Evolutionary conservation across 1,140 invertebrate species (phyloP).

Genomic region (Papilio xuthus): DNA sequence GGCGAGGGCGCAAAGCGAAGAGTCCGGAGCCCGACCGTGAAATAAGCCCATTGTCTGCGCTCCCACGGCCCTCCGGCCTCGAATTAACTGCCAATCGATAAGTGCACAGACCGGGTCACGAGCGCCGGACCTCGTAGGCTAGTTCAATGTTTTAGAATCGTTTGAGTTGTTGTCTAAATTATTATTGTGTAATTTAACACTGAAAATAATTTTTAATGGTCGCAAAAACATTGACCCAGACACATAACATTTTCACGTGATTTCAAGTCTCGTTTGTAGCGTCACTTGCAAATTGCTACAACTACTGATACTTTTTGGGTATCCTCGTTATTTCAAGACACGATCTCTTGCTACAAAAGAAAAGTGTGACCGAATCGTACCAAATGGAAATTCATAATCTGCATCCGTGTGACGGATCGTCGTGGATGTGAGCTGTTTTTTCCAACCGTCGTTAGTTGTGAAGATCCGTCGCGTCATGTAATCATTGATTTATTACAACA

Average conservation of each 20-base stretch:
- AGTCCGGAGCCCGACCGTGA: constrained; percentile 43
- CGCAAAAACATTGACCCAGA: not conserved
- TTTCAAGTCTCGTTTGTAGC: not conserved
- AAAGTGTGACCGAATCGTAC: not conserved
- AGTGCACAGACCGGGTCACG: constrained; percentile 21
- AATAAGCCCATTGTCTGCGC: constrained; percentile 42
- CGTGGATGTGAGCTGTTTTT: not conserved
- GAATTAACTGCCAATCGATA: constrained; percentile 29
- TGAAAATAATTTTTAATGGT: not conserved
- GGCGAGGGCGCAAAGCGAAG: constrained; percentile 46
- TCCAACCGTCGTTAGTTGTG: not conserved
- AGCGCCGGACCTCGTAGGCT: not conserved
- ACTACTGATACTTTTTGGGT: no score
- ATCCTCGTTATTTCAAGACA: no score
- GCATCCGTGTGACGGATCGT: not conserved
- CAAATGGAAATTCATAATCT: constrained; percentile 2
- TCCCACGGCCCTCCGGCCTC: constrained; percentile 46
- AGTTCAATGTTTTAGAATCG: constrained; percentile 2
- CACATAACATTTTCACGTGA: not conserved
- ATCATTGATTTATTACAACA: constrained; percentile 24
- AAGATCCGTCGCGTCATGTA: not conserved
- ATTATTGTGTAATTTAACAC: constrained; percentile 22
- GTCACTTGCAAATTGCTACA: not conserved
- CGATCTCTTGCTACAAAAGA: not conserved
- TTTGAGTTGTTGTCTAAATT: constrained; percentile 5